Evolutionary conservation across 2,888 invertebrate genomes (phyloP), one percentile per base, ranked within the genome.

Genomic region (Gymnocheta viridis): DNA sequence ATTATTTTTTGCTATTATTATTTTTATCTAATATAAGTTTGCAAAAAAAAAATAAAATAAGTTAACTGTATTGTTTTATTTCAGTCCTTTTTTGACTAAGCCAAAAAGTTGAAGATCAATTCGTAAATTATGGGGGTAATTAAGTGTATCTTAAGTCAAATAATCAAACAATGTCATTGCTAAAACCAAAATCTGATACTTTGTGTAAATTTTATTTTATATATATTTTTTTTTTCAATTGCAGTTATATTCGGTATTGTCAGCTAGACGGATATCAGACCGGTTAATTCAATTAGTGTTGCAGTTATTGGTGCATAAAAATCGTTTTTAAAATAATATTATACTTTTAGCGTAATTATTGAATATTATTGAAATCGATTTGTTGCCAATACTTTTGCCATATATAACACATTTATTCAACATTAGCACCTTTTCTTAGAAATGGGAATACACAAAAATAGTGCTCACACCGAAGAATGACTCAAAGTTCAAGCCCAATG

Each of bases 131-230:
- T 74, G 67, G 19, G 19, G 3, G 58, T 74, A 80, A 69, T 74
- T 74, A 81, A 69, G 32, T 67, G 27, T 60, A 74, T 62, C 60
- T 67, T 51, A 51, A 74, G 41, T 22, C 22, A 54, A 0, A 72
- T 19, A 67, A 66, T 66, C 24, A 66, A 72, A 77, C 72, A 77
- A 77, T 77, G 70, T 77, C 82, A 82, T 44, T 82, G 66, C 82
- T 77, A 66, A 27, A 82, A 62, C 29, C 32, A 4, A 54, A 54
- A 54, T 56, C 4, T 7, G 3, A 7, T 66, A 32, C 7, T 44
- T 47, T 41, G 12, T 19, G 24, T 24, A 51, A 41, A 54, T n/a
- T 44, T 32, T 38, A 29, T 41, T 47, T 60, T n/a, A 12, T 12
- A 32, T 17, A 9, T 29, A n/a, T n/a, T n/a, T n/a, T n/a, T n/a